Evolutionary conservation across 2,113 vertebrate species (phyloP).

Genomic region (Girardinichthys multiradiatus): DNA sequence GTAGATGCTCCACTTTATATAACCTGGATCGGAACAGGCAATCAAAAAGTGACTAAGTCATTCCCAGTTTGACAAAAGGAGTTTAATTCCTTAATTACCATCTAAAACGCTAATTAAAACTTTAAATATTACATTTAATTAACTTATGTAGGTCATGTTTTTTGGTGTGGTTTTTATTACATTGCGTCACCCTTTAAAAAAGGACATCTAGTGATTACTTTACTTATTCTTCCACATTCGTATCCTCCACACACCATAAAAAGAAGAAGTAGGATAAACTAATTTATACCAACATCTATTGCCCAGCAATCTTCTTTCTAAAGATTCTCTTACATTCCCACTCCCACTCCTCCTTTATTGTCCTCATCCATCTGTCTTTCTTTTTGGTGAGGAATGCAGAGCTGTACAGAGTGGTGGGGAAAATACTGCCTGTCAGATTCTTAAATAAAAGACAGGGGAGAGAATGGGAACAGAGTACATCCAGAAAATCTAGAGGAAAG

Average conservation of each 20-base stretch:
- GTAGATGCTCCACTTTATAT: background rate
- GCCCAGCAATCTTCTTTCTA: constrained; percentile 9
- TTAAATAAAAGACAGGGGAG: constrained; percentile 49
- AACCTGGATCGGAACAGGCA: background rate
- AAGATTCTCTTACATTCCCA: constrained; percentile 10
- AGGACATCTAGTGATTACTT: constrained; percentile 37
- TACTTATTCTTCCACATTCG: constrained; percentile 24
- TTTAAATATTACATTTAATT: constrained; percentile 65
- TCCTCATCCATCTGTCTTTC: constrained; percentile 5
- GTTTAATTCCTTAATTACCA: constrained; percentile 58
- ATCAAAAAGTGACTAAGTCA: background rate
- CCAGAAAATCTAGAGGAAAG: constrained; percentile 74
- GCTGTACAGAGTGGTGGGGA: constrained; percentile 3
- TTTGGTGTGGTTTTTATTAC: constrained; percentile 60
- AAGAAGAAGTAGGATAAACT: constrained; percentile 13
- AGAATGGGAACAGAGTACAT: constrained; percentile 65
- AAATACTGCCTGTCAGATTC: constrained; percentile 52
- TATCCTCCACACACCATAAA: constrained; percentile 26
- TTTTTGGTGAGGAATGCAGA: constrained; percentile 45
- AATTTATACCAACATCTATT: constrained; percentile 25
- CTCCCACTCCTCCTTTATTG: background rate
- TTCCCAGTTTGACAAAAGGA: background rate
- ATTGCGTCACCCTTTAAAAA: constrained; percentile 35
- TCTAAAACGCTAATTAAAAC: constrained; percentile 61
- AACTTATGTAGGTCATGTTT: constrained; percentile 59